Conservation (phyloP, 2,113 vertebrate species). For the Cynocephalus volans region DNA sequence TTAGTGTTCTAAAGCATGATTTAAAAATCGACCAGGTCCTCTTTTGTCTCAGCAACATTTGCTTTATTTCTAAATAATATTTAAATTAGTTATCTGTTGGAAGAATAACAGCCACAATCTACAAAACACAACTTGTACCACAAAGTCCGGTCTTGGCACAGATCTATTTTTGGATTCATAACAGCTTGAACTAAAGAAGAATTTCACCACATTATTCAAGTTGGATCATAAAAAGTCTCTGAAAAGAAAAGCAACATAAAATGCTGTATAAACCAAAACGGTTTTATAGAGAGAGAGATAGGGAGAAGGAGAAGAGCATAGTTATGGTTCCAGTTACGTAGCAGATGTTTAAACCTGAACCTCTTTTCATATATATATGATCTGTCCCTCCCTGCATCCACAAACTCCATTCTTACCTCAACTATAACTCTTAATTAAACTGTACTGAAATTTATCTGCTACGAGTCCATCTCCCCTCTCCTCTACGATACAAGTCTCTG, state of each 20-base stretch:
- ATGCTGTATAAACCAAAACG: slow-evolving; percentile 59
- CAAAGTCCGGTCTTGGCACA: slow-evolving; percentile 56
- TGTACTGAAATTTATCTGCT: not conserved
- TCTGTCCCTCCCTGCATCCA: not conserved
- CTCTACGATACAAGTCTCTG: not conserved
- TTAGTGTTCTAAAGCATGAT: slow-evolving; percentile 51
- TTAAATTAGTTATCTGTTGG: slow-evolving; percentile 72
- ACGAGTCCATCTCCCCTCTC: not conserved
- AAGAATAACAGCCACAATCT: slow-evolving; percentile 72
- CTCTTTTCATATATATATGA: no score
- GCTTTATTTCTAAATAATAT: slow-evolving; percentile 72
- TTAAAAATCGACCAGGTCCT: slow-evolving; percentile 59
- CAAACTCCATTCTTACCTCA: not conserved
- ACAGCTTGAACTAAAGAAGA: slow-evolving; percentile 68
- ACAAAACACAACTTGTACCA: slow-evolving; percentile 63
- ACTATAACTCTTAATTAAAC: slow-evolving; percentile 25
- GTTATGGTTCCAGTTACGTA: no score
- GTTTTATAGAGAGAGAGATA: no score
- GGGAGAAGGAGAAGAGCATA: no score
- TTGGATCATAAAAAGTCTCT: slow-evolving; percentile 60
- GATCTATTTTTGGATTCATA: slow-evolving; percentile 67
- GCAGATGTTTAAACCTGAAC: no score
- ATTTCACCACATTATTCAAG: slow-evolving; percentile 66
- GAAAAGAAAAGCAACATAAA: slow-evolving; percentile 49
- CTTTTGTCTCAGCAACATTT: slow-evolving; percentile 57